phyloP scores from a whole-genome alignment of 2,888 invertebrate genomes.

The Erebia palarica region DNA sequence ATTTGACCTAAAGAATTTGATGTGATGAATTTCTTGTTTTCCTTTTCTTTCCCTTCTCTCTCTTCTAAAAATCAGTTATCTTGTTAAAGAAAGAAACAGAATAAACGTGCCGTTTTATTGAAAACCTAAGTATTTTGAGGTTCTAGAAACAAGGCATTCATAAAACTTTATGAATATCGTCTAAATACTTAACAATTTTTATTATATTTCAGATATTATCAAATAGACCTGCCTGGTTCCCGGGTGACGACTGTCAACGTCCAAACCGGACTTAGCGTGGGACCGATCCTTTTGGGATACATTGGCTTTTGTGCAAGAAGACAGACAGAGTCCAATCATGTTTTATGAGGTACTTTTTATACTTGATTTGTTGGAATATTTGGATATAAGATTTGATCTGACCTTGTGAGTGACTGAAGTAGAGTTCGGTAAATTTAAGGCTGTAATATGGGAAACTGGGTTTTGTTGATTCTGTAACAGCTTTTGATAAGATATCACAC shows the following conservation, averaged over 20 bases:
- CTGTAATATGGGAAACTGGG: not conserved
- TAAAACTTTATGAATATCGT: no score
- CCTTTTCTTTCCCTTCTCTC: no score
- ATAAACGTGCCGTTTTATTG: no score
- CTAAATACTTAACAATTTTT: not conserved
- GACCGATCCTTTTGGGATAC: slow-evolving; percentile 65
- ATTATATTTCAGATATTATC: slow-evolving; percentile 61
- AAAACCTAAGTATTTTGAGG: not conserved
- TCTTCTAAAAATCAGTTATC: no score
- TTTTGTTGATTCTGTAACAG: not conserved
- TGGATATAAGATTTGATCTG: not conserved
- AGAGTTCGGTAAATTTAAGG: not conserved
- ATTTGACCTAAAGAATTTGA: no score
- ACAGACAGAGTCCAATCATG: not conserved
- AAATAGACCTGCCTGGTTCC: slow-evolving; percentile 47
- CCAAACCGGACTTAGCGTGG: slow-evolving; percentile 49
- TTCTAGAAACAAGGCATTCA: not conserved
- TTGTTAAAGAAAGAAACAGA: no score
- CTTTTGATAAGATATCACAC: not conserved
- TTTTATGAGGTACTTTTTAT: not conserved
- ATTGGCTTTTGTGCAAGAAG: slow-evolving; percentile 55
- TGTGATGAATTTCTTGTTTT: no score
- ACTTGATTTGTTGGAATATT: no score
- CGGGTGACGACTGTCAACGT: slow-evolving; percentile 57
- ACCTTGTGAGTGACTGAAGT: not conserved